These are phyloP conservation scores for Axis porcinus DNA, from an alignment of 2,113 vertebrate species.

Conservation along the genomic window DNA sequence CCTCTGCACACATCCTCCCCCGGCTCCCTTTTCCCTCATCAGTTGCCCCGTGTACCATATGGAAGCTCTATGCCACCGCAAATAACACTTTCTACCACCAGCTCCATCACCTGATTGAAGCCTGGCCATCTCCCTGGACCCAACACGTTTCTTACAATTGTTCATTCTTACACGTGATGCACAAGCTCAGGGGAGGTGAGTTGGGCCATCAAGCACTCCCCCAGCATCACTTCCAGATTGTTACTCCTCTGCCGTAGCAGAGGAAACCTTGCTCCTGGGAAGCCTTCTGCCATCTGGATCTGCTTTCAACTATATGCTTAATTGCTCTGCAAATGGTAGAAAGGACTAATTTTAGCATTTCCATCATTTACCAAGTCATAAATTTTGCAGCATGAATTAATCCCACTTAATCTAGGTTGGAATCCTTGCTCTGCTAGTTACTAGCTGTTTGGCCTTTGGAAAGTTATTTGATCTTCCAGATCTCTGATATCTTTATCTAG, in stretches of 20 bases:
- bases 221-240: neutral
- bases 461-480: conserved; percentile 17
- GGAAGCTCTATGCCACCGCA: neutral
- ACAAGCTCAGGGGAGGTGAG: neutral
- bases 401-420: neutral
- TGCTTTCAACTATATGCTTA: conserved; percentile 15
- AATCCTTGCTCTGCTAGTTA: neutral
- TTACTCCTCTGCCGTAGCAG: neutral
- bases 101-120: neutral
- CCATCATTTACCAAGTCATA: conserved; percentile 46
- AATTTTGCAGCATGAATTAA: conserved; percentile 37
- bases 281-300: conserved; percentile 25
- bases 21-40: neutral
- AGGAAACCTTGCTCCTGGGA: neutral
- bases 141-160: neutral
- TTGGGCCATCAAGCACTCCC: neutral
- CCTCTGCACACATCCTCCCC: neutral
- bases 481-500: neutral
- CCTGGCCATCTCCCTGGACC: neutral
- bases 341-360: conserved; percentile 60
- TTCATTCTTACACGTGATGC: neutral
- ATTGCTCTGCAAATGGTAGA: conserved; percentile 38
- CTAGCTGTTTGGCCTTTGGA: neutral
- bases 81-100: neutral
- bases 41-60: neutral